phyloP scores from a whole-genome alignment of 2,113 vertebrate species.

The Stercorarius parasiticus region DNA sequence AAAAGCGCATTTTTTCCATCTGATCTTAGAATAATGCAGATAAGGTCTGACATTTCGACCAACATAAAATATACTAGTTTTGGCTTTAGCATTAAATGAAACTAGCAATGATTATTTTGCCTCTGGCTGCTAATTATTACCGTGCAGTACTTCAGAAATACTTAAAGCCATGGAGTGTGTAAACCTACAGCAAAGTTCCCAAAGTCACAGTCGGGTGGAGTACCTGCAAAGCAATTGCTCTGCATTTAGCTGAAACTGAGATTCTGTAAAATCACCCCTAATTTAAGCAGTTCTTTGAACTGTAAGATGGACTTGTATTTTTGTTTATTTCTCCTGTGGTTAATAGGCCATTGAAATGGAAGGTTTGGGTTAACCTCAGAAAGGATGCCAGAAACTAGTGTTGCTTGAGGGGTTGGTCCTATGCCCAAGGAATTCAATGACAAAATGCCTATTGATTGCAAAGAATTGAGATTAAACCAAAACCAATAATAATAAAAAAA shows the following conservation, averaged over 20 bases:
- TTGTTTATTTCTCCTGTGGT: constrained; percentile 17
- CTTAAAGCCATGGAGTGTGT: constrained; percentile 49
- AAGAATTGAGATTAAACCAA: neutral
- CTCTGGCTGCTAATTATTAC: constrained; percentile 62
- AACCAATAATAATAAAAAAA: neutral
- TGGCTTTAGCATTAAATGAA: constrained; percentile 61
- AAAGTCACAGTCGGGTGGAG: neutral
- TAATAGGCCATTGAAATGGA: neutral
- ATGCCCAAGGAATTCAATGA: neutral
- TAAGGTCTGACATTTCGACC: constrained; percentile 54
- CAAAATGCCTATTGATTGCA: neutral
- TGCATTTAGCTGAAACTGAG: neutral
- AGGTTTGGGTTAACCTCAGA: neutral
- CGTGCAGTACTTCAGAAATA: constrained; percentile 20
- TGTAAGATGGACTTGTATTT: neutral
- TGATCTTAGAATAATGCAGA: constrained; percentile 27
- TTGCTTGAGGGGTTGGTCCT: neutral
- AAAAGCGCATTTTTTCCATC: neutral
- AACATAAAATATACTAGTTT: constrained; percentile 32
- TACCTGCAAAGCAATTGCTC: neutral
- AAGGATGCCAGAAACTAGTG: neutral
- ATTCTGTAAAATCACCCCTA: neutral
- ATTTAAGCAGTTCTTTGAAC: neutral
- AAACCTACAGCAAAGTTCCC: constrained; percentile 17
- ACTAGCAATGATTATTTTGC: constrained; percentile 59